Evolutionary conservation across 1,140 invertebrate species (phyloP).

Genomic region (Varroa destructor): DNA sequence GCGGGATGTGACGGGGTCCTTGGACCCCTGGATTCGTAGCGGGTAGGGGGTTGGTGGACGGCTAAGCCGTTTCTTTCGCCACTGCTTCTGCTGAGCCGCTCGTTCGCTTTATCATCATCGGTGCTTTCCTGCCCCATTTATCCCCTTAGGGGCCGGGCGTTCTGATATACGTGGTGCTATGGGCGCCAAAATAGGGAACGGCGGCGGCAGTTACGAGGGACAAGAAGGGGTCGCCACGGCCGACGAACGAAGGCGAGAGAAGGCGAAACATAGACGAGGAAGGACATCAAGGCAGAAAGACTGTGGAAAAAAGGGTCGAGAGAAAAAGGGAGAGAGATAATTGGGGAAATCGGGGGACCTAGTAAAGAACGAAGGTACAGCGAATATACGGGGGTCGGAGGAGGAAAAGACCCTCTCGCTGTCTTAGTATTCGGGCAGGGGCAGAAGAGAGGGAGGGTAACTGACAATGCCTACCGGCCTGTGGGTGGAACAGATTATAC

Average conservation of each 20-base stretch:
- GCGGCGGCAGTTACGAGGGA: too few relatives aligned
- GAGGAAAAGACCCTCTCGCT: too few relatives aligned
- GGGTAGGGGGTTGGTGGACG: background rate
- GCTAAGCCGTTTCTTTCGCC: slow-evolving; percentile 26
- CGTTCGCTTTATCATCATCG: slow-evolving; percentile 27
- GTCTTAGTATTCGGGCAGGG: too few relatives aligned
- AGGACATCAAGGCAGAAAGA: background rate
- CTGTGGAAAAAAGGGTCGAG: background rate
- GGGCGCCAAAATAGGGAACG: background rate
- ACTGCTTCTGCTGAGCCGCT: background rate
- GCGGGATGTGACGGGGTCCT: too few relatives aligned
- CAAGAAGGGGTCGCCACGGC: too few relatives aligned
- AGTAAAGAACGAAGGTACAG: background rate
- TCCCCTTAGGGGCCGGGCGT: background rate
- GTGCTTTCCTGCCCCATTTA: slow-evolving; percentile 9
- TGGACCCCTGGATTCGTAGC: too few relatives aligned
- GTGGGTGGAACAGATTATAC: too few relatives aligned
- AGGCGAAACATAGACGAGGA: background rate
- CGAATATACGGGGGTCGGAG: background rate
- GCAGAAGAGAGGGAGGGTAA: slow-evolving; percentile 5
- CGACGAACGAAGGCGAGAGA: too few relatives aligned
- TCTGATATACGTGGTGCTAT: slow-evolving; percentile 9
- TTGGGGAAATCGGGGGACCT: background rate
- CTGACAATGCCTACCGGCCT: background rate
- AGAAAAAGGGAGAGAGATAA: background rate